These are phyloP conservation scores for Morone saxatilis DNA, from an alignment of 2,113 vertebrate genomes.

Conservation along the genomic window DNA sequence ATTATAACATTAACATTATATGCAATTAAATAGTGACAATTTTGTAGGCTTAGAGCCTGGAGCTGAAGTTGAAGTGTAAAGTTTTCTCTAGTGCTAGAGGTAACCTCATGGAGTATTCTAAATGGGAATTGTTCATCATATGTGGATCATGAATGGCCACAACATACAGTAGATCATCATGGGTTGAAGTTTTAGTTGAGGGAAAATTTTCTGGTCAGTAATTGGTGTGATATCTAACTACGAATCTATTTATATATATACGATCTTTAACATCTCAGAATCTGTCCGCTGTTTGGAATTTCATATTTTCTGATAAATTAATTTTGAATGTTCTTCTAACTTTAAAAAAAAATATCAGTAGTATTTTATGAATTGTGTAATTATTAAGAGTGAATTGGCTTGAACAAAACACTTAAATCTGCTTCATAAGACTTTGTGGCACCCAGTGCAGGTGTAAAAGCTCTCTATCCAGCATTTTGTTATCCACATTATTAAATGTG, in stretches of 20 bases:
- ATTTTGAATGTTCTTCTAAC: neutral
- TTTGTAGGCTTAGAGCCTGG: neutral
- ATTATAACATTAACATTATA: neutral
- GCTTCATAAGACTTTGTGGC: neutral
- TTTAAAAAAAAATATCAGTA: neutral
- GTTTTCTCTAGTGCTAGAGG: neutral
- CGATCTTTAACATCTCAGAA: too few relatives aligned
- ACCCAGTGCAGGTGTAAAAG: conserved; percentile 7
- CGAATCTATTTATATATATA: too few relatives aligned
- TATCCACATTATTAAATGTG: neutral
- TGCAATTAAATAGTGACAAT: neutral
- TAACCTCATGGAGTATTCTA: neutral
- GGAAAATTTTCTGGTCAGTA: neutral
- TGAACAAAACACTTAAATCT: neutral
- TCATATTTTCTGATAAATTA: too few relatives aligned
- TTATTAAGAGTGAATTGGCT: neutral
- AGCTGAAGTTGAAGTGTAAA: neutral
- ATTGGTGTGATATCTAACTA: neutral
- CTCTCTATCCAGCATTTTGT: conserved; percentile 12
- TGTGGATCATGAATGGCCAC: neutral
- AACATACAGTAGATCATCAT: neutral
- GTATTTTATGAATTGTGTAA: conserved; percentile 12
- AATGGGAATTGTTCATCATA: neutral
- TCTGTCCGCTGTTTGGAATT: too few relatives aligned
- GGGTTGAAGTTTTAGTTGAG: neutral